Conservation (phyloP, 2,797 vertebrate genomes). For the Eospalax fontanierii region DNA sequence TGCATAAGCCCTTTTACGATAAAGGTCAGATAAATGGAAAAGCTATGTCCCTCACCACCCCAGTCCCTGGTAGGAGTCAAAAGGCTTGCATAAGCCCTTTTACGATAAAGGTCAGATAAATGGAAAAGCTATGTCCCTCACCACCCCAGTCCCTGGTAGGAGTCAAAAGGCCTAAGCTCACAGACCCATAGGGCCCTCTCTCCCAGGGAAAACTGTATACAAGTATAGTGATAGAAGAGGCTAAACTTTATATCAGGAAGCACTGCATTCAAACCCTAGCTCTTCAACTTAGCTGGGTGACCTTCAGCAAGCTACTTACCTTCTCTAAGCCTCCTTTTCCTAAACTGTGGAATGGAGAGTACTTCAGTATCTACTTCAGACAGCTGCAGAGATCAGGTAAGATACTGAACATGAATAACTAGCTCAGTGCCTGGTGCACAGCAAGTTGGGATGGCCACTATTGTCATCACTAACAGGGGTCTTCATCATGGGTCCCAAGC, state of each 20-base stretch:
- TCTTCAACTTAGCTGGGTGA: neutral
- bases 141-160: neutral
- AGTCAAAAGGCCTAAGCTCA: neutral
- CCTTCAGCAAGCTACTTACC: constrained; percentile 4
- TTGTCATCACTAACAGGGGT: neutral
- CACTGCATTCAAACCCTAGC: neutral
- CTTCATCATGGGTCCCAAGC: neutral
- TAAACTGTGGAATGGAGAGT: neutral
- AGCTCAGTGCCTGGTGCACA: neutral
- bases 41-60: neutral
- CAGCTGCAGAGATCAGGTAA: neutral
- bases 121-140: neutral
- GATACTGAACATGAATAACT: neutral
- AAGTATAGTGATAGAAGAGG: neutral
- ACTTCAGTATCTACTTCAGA: neutral
- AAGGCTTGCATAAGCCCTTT: no score
- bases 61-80: neutral
- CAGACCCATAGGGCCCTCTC: neutral
- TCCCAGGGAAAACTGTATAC: neutral
- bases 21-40: neutral
- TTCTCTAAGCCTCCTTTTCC: neutral
- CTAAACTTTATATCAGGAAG: neutral
- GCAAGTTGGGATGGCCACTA: neutral
- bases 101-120: no score
- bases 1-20: neutral